Evolutionary conservation across 2,797 vertebrate species (phyloP), one percentile per base, ranked within the genome.

Genomic region (Leptoclinus maculatus): DNA sequence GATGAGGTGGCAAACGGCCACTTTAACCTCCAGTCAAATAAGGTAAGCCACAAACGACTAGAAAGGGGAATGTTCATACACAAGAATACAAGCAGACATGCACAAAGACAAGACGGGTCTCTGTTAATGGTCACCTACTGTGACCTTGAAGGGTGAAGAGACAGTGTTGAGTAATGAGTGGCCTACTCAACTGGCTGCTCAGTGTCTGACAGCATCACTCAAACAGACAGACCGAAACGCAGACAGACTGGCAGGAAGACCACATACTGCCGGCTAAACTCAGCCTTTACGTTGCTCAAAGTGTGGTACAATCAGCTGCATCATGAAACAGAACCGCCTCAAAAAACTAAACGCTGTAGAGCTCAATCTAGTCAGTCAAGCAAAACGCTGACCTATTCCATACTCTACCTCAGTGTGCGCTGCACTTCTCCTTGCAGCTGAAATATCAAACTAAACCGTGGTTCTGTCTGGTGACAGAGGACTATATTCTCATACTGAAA

Each of bases 61-160:
- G 41, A 63, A 49, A 54, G 19, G 63, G 17, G 7, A 8, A 17
- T 1, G 7, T 56, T 64, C 25, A 34, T 17, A 45, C 25, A 16
- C 67, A 54, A 34, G 82, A 63, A 83, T 27, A 25, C 68, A 71
- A n/a, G 68, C 38, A 67, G 45, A 78, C 66, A 12, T 51, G 5
- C 59, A 47, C 36, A 32, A 8, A 57, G 32, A 56, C 57, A 77
- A n/a, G 57, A 82, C 51, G 32, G 41, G 19, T 74, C 62, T 66
- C 65, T 47, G 58, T 70, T 59, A 66, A 79, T 39, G 41, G 76
- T 75, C 69, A 63, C 75, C 74, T 70, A 76, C 69, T 68, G 51
- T 85, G 85, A 92, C 90, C 87, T 92, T 92, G 89, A 87, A 80
- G 71, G 66, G 32, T 4, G 25, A 62, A 73, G 71, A 32, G 82